Percentiles rank a stretch among this genome's conserved stretches.
phyloP scores from a whole-genome alignment of 2,113 vertebrate species.

The Camelus dromedarius region DNA sequence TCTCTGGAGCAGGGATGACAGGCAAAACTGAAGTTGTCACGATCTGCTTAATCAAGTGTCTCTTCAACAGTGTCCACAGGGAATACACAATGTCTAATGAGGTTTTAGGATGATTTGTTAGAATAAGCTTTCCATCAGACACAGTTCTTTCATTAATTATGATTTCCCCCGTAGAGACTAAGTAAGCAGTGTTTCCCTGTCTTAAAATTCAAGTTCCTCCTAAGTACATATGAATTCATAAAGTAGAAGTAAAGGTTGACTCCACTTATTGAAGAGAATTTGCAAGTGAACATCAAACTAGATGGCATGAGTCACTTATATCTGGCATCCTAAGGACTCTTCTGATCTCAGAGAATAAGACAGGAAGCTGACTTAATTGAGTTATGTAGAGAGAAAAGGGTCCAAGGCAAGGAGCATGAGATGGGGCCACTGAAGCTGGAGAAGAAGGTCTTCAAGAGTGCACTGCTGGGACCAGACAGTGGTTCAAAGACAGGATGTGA shows the following conservation, averaged over 20 bases:
- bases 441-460: not conserved
- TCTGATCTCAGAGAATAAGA: not conserved
- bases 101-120: constrained; percentile 69
- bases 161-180: not conserved
- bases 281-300: constrained; percentile 36
- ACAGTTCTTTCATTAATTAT: constrained; percentile 68
- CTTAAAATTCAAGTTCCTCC: constrained; percentile 30
- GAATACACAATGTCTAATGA: constrained; percentile 68
- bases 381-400: not conserved
- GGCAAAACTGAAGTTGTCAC: constrained; percentile 65
- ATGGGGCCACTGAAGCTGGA: not conserved
- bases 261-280: not conserved
- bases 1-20: constrained; percentile 38
- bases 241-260: not conserved
- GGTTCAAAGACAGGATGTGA: not conserved
- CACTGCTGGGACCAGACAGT: not conserved
- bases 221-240: not conserved
- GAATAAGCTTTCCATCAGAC: constrained; percentile 65
- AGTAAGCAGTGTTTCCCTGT: constrained; percentile 27
- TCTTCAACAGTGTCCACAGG: constrained; percentile 47
- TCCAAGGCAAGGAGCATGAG: not conserved
- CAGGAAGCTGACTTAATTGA: not conserved
- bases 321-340: not conserved
- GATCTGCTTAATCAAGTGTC: constrained; percentile 62
- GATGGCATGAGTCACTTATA: not conserved